Base-by-base conservation (phyloP, 2,888 invertebrate species). In the Brachycybe producta region DNA sequence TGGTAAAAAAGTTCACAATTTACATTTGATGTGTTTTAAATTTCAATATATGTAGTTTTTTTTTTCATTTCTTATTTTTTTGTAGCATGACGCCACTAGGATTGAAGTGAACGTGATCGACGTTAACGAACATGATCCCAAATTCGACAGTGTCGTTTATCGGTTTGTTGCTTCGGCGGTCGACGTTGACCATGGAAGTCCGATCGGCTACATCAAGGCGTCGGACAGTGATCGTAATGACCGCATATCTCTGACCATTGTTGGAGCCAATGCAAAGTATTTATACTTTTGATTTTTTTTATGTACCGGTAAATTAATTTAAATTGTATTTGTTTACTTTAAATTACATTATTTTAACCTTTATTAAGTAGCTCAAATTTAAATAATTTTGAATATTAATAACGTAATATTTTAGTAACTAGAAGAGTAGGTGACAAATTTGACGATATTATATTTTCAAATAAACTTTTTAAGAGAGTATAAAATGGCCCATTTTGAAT, bases 121-220 rank as follows among this genome's bases (percentile, higher is more conserved):
- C 65, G 84, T 87, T 7, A 91, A 91, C 69, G 90, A 91, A 65
- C 90, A 90, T 87, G 88, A 88, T 67, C 91, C 91, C 0, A 75
- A 86, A 51, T 91, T 91, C 70, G 77, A 84, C 1, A 81, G 84
- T 67, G 80, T 84, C 4, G 82, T 85, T 66, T 91, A 90, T 68
- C 86, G 87, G 69, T 90, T 91, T 57, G 59, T 60, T 38, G 62
- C 64, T n/a, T 53, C 58, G 1, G 54, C 57, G 1, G 53, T 59
- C 45, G 54, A 54, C 32, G 52, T 61, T 56, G 13, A 56, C 48
- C 30, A 53, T 34, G 49, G 62, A 5, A 46, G 54, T 21, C 63
- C 62, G 63, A 71, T 71, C 68, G 87, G 75, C 4, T 75, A 75
- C 58, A 76, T 91, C 24, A 83, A 86, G 66, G 88, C 82, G n/a